Conservation (phyloP, 2,113 vertebrate species). For the Echinops telfairi region DNA sequence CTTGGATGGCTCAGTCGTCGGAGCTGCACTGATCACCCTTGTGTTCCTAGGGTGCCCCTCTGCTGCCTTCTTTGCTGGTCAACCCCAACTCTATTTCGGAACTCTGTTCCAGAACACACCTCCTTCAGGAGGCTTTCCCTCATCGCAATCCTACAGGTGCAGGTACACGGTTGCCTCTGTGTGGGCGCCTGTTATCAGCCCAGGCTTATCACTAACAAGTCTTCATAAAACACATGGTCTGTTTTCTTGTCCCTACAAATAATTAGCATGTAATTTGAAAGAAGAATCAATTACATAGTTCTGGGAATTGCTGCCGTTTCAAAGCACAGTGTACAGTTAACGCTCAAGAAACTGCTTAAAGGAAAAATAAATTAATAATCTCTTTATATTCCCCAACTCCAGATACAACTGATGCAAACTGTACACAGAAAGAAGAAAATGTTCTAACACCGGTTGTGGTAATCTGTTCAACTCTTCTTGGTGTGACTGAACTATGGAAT, state of each 20-base stretch:
- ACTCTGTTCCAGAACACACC: neutral
- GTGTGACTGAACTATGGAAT: too few species aligned
- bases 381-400: constrained; percentile 21
- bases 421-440: neutral
- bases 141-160: neutral
- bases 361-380: neutral
- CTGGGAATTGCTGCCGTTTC: constrained; percentile 32
- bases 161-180: neutral
- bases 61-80: neutral
- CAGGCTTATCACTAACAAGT: neutral
- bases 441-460: too few species aligned
- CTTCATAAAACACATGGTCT: neutral
- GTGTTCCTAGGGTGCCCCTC: neutral
- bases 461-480: too few species aligned
- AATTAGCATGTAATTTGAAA: constrained; percentile 3
- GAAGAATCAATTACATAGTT: neutral
- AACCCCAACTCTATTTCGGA: neutral
- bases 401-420: constrained; percentile 37
- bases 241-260: neutral
- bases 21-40: neutral
- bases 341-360: neutral
- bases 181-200: neutral
- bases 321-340: neutral
- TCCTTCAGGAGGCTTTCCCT: neutral
- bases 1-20: neutral